Conservation (phyloP, 1,140 invertebrate species). For the Helicoverpa armigera region DNA sequence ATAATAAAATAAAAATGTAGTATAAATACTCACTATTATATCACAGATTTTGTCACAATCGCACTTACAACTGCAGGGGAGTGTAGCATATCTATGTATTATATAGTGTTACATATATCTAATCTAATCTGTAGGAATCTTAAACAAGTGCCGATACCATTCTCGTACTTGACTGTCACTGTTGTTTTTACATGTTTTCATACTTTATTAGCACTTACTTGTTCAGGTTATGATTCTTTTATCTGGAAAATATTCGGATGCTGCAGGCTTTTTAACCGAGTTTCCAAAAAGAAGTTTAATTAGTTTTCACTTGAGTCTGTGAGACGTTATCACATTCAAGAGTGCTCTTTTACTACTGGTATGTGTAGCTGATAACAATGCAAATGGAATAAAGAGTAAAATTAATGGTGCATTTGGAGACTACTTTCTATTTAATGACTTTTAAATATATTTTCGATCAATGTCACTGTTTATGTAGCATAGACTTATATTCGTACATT, state of each 20-base stretch:
- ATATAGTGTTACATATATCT: conserved; percentile 31
- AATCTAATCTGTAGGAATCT: conserved; percentile 27
- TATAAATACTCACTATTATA: conserved; percentile 9
- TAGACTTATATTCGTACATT: background rate
- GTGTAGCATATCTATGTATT: conserved; percentile 1
- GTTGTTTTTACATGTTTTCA: background rate
- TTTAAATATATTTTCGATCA: background rate
- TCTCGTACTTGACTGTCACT: background rate
- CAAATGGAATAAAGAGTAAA: background rate
- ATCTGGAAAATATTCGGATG: too few relatives aligned
- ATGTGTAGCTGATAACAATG: background rate
- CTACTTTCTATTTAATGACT: background rate
- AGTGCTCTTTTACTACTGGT: background rate
- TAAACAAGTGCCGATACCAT: conserved; percentile 22
- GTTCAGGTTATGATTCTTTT: too few relatives aligned
- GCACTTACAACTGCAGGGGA: background rate
- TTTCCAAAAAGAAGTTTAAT: background rate
- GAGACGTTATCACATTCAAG: background rate
- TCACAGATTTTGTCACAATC: conserved; percentile 17
- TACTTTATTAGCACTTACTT: too few relatives aligned
- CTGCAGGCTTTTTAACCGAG: too few relatives aligned
- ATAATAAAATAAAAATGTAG: background rate
- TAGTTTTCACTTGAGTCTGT: background rate
- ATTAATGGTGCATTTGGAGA: background rate
- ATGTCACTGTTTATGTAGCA: background rate